A percentile compares a stretch with the other conserved stretches of the same genome.
These are phyloP conservation scores for Tetragonula clypearis DNA, from an alignment of 1,140 invertebrate genomes.

Conservation along the genomic window DNA sequence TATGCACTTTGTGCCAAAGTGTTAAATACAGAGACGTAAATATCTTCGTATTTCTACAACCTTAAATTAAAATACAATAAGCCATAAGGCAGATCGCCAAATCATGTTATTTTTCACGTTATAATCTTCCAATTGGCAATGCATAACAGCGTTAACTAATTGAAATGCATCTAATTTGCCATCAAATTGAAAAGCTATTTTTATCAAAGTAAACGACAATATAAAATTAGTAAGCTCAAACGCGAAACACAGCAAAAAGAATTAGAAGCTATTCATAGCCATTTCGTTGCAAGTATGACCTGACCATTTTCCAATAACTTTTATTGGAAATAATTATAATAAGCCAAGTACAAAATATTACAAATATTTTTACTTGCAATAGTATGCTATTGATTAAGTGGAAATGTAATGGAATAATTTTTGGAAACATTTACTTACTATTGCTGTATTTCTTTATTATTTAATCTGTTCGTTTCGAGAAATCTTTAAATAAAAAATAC, in stretches of 20 bases:
- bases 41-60: not conserved
- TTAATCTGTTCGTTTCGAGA: not conserved
- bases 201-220: not conserved
- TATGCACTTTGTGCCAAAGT: not conserved
- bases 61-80: not conserved
- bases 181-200: not conserved
- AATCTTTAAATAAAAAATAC: not conserved
- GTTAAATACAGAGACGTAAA: not conserved
- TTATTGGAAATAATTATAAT: not conserved
- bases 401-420: not conserved
- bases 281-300: not conserved
- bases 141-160: not conserved
- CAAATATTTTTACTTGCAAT: not conserved
- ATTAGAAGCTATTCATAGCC: not conserved
- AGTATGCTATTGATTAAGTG: not conserved
- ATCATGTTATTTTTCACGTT: constrained; percentile 16
- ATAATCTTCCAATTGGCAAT: constrained; percentile 7
- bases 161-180: not conserved
- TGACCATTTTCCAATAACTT: not conserved
- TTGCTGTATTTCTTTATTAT: too few species aligned
- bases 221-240: not conserved
- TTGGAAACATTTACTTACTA: not conserved
- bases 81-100: not conserved
- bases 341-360: not conserved
- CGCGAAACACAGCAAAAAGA: not conserved